Percentiles rank a stretch among this genome's conserved stretches.
phyloP scores from a whole-genome alignment of 2,113 vertebrate genomes.

The Copsychus sechellarum region DNA sequence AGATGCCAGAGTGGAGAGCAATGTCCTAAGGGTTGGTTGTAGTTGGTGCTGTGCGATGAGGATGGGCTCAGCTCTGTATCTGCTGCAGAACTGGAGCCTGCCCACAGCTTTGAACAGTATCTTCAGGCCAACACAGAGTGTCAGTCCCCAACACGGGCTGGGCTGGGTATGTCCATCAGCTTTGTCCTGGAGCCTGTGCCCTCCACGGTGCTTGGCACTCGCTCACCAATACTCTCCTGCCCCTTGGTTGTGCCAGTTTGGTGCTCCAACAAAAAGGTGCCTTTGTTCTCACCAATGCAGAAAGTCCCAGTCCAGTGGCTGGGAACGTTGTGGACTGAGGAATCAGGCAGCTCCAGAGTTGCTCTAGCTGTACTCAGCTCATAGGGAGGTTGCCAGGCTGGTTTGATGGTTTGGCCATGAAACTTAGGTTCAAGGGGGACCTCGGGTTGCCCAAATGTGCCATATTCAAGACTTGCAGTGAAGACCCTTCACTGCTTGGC shows the following conservation, averaged over 20 bases:
- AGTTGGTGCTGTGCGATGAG: not conserved
- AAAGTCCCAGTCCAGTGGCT: not conserved
- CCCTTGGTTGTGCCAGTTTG: not conserved
- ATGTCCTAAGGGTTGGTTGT: rapidly evolving
- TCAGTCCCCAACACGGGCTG: not conserved
- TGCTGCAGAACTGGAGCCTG: not conserved
- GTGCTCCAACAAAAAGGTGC: not conserved
- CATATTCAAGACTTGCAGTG: not conserved
- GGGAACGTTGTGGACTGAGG: not conserved
- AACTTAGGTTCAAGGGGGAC: not conserved
- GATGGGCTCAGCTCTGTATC: not conserved
- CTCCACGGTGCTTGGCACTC: not conserved
- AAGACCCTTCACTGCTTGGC: not conserved
- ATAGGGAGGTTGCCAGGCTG: not conserved
- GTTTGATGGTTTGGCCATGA: not conserved
- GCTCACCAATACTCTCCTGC: not conserved
- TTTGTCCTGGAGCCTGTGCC: not conserved
- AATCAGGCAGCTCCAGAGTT: not conserved
- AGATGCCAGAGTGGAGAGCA: not conserved
- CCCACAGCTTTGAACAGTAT: not conserved
- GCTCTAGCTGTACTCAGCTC: not conserved
- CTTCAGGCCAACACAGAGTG: not conserved
- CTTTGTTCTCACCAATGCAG: not conserved
- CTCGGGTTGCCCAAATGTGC: not conserved
- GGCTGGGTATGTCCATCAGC: not conserved